Evolutionary conservation across 2,888 invertebrate species (phyloP), one percentile per base, ranked within the genome.

Genomic region (Coecobrya sp.): DNA sequence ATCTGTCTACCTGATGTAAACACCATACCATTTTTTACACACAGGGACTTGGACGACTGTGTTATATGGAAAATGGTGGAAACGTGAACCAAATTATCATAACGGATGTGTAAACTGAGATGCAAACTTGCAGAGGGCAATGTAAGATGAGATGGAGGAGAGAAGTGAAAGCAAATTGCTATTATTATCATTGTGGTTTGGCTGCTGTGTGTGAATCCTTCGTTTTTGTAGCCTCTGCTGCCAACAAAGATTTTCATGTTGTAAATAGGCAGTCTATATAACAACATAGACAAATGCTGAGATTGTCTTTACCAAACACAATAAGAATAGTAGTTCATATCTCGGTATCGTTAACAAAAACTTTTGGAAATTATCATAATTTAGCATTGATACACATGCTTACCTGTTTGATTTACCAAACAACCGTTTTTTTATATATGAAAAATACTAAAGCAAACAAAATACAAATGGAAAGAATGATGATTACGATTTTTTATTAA

Each of bases 131-230:
- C 36, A 27, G 11, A 65, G 25, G 13, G 8, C 27, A 65, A 27
- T 0, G 27, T 65, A 27, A 65, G 25, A 76, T 45, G 11, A 49
- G 42, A 22, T 13, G 76, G 22, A 76, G 45, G 76, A 25, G 76
- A 76, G 76, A 76, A 76, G 76, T 76, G 76, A 76, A 76, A 76
- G 76, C 76, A 76, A 76, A 76, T 1, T 30, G 27, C 30, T 27
- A 30, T 42, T 30, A 42, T 36, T n/a, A 19, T 36, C 8, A 42
- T 27, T 73, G 10, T n/a, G 19, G 30, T 36, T 68, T 13, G 27
- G 65, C 30, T 49, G n/a, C n/a, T n/a, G n/a, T 76, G 19, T 42
- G 22, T 49, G 76, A 49, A 76, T 19, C 36, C 8, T 70, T 70
- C 30, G 27, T 30, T 2, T 30, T 25, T 62, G 49, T 10, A 36